Base-by-base conservation (phyloP, 2,888 invertebrate genomes). In the Eupeodes luniger region DNA sequence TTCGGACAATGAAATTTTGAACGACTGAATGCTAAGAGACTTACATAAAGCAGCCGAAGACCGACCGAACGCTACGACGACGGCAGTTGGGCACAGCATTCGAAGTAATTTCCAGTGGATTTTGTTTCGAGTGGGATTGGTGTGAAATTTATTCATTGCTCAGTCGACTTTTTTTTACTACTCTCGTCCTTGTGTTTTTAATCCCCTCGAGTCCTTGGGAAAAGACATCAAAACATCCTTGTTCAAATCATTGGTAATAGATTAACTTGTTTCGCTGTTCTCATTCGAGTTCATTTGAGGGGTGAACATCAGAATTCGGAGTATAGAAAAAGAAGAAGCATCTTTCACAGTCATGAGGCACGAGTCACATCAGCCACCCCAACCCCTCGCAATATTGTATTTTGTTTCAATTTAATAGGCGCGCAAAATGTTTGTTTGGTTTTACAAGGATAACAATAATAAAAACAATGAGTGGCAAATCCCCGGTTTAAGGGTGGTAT, bases 171-270 rank as follows among this genome's bases (percentile, higher is more conserved):
- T 62, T 79, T 80, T 81, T 85, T 75, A 59, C 69, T 19, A 11
- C 44, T 19, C 10, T 85, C 67, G 64, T 83, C 77, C 77, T 85
- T 85, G 81, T 85, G 78, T 40, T 78, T 64, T 44, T 47, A 78
- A 66, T 78, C 67, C 88, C 88, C 74, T 16, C 2, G 85, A 75
- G 88, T 75, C 81, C 47, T 66, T 75, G 88, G 85, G 85, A 85
- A 27, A 74, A 88, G 78, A 79, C 88, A 85, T 88, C 88, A 88
- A 88, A 88, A 88, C 75, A 85, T 88, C 85, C 88, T 88, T 88
- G 88, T 88, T 88, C 88, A 85, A 88, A 88, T 88, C 85, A 88
- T 88, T 88, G 88, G 81, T 81, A 88, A 88, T 88, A 88, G 88
- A 88, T 88, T 88, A 88, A 88, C 88, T 88, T 88, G 88, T 88